phyloP scores from a whole-genome alignment of 1,140 invertebrate genomes.

The Leptinotarsa undecemlineata region DNA sequence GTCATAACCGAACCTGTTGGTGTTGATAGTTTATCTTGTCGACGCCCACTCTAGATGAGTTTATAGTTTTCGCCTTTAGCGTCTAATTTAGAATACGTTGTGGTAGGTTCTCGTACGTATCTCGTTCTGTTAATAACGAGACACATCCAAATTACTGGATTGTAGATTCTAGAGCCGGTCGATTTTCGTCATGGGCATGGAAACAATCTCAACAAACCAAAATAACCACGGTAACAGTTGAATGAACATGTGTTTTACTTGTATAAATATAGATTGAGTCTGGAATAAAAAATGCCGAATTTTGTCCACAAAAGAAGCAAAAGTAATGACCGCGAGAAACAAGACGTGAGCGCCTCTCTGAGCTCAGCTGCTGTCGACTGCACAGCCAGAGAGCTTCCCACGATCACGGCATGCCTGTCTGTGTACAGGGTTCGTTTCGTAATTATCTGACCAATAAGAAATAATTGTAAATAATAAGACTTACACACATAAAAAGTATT shows the following conservation, averaged over 20 bases:
- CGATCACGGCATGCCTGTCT: constrained; percentile 52
- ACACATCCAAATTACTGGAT: background rate
- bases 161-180: background rate
- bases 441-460: constrained; percentile 32
- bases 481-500: background rate
- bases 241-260: constrained; percentile 18
- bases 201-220: constrained; percentile 14
- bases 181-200: constrained; percentile 1
- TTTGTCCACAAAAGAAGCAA: constrained; percentile 43
- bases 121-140: background rate
- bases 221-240: constrained; percentile 19
- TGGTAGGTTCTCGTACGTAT: constrained; percentile 5
- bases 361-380: constrained; percentile 49
- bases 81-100: constrained; percentile 6
- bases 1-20: constrained; percentile 4
- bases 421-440: constrained; percentile 49
- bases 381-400: constrained; percentile 52
- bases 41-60: constrained; percentile 1
- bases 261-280: constrained; percentile 30
- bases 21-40: background rate
- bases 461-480: constrained; percentile 19
- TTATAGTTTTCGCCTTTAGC: background rate
- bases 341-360: constrained; percentile 46
- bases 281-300: constrained; percentile 45
- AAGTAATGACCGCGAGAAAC: constrained; percentile 49